Evolutionary conservation across 1,140 invertebrate species (phyloP).

Genomic region (Ostrea denselamellosa): DNA sequence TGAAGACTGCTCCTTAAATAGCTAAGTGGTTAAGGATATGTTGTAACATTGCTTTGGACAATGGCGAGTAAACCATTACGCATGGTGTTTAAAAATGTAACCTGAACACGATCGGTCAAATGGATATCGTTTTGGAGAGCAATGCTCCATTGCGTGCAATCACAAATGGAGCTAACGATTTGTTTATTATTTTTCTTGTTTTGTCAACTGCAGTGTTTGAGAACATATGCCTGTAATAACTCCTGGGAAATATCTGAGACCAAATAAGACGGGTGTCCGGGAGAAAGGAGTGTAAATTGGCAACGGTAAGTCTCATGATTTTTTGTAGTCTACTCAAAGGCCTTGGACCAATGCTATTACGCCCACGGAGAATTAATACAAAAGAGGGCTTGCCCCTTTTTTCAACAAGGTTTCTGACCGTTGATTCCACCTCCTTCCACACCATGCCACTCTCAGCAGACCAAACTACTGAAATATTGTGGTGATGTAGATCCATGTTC

Average conservation of each 20-base stretch:
- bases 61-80: no score
- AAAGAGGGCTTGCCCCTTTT: background rate
- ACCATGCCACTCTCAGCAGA: slow-evolving; percentile 34
- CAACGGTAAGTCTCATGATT: slow-evolving; percentile 25
- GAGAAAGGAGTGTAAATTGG: background rate
- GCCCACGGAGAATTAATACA: slow-evolving; percentile 5
- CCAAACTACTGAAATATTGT: background rate
- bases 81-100: no score
- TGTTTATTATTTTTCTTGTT: no score
- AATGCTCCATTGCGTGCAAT: background rate
- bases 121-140: background rate
- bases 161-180: background rate
- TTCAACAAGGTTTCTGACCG: background rate
- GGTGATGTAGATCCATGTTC: background rate
- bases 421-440: slow-evolving; percentile 10
- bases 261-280: background rate
- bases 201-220: no score
- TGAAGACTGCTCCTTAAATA: background rate
- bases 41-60: no score
- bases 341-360: slow-evolving; percentile 33
- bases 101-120: no score
- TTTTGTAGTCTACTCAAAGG: background rate
- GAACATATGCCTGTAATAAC: no score
- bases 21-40: no score
- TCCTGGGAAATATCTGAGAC: slow-evolving; percentile 16